Evolutionary conservation across 1,140 invertebrate species (phyloP), one percentile per base, ranked within the genome.

Genomic region (Ericerus pela): DNA sequence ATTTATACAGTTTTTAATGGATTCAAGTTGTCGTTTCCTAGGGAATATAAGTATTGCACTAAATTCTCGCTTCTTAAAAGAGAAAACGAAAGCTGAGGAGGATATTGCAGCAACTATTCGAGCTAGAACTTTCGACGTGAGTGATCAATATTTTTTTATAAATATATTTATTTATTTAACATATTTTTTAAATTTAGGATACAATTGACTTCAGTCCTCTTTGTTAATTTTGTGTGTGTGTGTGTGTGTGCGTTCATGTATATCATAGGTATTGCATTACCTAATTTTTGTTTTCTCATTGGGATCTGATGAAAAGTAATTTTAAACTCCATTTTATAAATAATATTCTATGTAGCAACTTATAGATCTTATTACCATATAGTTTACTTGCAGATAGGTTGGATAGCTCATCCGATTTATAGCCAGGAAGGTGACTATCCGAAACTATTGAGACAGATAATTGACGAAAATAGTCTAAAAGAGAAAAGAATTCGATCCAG

Each of bases 341-440:
- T n/a, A 33, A 8, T 33, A 33, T 10, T 33, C n/a, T 33, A 33
- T n/a, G 30, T n/a, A 8, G 30, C n/a, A 33, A 18, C 20, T 38
- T 38, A 6, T 38, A n/a, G n/a, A 16, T 38, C 36, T 16, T 38
- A 4, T 38, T 6, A 38, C 20, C 14, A 3, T n/a, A 38, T n/a
- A 38, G 30, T 51, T 33, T 52, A 58, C n/a, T 68, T 64, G 37
- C 60, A 76, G 73, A 60, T 63, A 29, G 73, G 73, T 4, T 76
- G 75, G 72, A 80, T 75, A 58, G 75, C 71, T 1, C 70, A 80
- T 68, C 79, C 80, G 4, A 76, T 84, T 52, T 79, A 75, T 60
- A 64, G 66, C 14, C 11, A 47, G 4, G 41, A 47, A 5, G 80
- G 80, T 11, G 76, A 82, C 60, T 84, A 80, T 63, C 79, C 80